Evolutionary conservation across 2,113 vertebrate species (phyloP).

Genomic region (Dipodomys spectabilis): DNA sequence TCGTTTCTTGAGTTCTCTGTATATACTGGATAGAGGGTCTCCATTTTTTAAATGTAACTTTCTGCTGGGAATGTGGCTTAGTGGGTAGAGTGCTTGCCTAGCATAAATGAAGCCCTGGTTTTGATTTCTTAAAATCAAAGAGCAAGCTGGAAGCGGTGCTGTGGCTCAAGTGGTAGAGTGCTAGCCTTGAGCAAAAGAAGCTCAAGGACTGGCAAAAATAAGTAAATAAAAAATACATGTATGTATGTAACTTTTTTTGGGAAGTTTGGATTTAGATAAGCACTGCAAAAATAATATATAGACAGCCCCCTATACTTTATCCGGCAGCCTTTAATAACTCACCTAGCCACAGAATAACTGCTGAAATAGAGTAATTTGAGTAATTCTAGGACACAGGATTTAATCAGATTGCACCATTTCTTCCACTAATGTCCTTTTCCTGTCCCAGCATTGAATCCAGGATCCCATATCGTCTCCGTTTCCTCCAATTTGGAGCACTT

Average conservation of each 20-base stretch:
- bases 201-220: too few species aligned
- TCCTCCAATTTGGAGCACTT: not conserved
- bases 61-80: too few species aligned
- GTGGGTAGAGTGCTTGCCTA: too few species aligned
- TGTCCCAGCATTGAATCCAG: not conserved
- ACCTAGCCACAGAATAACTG: not conserved
- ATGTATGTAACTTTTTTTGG: too few species aligned
- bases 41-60: not conserved
- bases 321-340: not conserved
- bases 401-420: not conserved
- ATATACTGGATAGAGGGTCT: not conserved
- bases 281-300: not conserved
- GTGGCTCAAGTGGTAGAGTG: too few species aligned
- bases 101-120: too few species aligned
- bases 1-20: too few species aligned
- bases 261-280: conserved; percentile 19
- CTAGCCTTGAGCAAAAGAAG: too few species aligned
- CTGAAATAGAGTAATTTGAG: not conserved
- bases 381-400: not conserved
- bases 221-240: too few species aligned
- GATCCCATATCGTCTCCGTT: not conserved
- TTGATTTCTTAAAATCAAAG: too few species aligned
- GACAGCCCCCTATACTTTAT: too few species aligned
- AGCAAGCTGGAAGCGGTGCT: too few species aligned
- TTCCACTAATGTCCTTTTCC: not conserved